Conservation (phyloP, 2,113 vertebrate species). For the Cyanoderma ruficeps region DNA sequence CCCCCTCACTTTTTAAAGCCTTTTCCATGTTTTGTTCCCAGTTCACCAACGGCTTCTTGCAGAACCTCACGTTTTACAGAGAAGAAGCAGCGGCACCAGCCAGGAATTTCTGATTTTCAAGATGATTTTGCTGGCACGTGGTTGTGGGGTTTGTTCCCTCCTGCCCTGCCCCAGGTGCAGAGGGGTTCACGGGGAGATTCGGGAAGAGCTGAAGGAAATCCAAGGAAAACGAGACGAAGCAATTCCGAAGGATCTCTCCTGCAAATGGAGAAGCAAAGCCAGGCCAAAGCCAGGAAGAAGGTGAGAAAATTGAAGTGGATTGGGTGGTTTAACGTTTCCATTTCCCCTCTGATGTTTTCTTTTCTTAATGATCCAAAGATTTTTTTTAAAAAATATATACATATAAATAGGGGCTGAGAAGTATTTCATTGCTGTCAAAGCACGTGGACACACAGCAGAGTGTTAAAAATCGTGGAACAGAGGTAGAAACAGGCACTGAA, state of each 20-base stretch:
- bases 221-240: conserved; percentile 31
- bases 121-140: conserved; percentile 1
- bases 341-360: neutral
- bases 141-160: conserved; percentile 67
- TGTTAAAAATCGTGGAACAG: neutral
- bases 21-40: neutral
- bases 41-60: neutral
- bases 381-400: too few relatives aligned
- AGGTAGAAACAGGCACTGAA: neutral
- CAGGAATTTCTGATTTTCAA: neutral
- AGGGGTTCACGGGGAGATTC: conserved; percentile 19
- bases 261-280: conserved; percentile 74
- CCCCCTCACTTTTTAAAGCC: neutral
- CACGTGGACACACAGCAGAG: neutral
- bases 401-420: neutral
- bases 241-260: conserved; percentile 76
- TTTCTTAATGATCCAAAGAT: neutral
- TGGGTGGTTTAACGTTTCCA: neutral
- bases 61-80: neutral
- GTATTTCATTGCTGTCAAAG: neutral
- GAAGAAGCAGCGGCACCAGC: neutral
- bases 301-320: conserved; percentile 48
- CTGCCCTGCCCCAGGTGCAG: conserved; percentile 45
- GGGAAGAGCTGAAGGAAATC: neutral
- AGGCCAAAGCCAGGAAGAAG: conserved; percentile 71